Evolutionary conservation across 1,140 invertebrate genomes (phyloP).

Genomic region (Aphelenchoides avenae): DNA sequence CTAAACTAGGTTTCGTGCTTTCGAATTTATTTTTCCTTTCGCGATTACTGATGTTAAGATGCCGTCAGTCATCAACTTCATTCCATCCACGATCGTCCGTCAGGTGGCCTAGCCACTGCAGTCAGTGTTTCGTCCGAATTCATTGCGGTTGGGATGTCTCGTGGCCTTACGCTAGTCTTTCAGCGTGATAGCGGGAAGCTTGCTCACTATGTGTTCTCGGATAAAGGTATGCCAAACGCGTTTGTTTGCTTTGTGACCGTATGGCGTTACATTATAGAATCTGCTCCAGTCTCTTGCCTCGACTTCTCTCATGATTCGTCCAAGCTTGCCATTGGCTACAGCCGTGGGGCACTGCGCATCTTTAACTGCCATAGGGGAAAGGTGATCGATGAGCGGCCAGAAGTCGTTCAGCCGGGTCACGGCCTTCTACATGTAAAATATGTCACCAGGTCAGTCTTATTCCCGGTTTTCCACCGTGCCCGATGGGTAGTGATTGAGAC

Average conservation of each 20-base stretch:
- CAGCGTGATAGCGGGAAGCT: conserved; percentile 15
- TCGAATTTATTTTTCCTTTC: not conserved
- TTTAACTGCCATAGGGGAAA: conserved; percentile 25
- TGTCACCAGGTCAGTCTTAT: conserved; percentile 18
- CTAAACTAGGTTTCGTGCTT: conserved; percentile 15
- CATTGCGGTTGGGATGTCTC: conserved; percentile 34
- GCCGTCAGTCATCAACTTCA: conserved; percentile 35
- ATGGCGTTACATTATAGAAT: conserved; percentile 17
- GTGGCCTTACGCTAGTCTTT: conserved; percentile 28
- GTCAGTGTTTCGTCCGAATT: conserved; percentile 15
- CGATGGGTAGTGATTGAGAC: conserved; percentile 14
- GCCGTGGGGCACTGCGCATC: conserved; percentile 20
- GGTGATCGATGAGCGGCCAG: conserved; percentile 18
- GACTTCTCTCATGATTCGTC: conserved; percentile 20
- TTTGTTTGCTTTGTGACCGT: not conserved
- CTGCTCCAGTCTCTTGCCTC: conserved; percentile 35
- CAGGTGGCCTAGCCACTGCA: conserved; percentile 31
- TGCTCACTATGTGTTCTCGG: conserved; percentile 20
- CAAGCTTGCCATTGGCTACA: conserved; percentile 28
- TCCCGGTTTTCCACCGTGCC: conserved; percentile 3
- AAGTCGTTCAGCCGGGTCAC: conserved; percentile 41
- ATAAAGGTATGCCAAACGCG: conserved; percentile 9
- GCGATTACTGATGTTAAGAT: conserved; percentile 11
- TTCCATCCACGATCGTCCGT: conserved; percentile 23
- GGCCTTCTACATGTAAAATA: conserved; percentile 45